Conservation (phyloP, 2,113 vertebrate genomes). For the Dryoscopus gambensis region DNA sequence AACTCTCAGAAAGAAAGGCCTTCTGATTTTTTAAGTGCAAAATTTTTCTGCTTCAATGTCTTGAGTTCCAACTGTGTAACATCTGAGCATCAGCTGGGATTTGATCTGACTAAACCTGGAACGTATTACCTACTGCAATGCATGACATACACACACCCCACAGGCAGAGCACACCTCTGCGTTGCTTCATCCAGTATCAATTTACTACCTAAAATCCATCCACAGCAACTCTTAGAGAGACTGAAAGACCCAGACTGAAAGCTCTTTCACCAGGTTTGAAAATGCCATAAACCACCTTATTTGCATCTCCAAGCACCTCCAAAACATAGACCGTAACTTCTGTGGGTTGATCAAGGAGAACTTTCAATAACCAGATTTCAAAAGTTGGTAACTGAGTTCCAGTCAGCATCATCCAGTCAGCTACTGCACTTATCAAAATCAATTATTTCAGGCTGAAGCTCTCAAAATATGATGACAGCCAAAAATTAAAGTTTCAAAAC, state of each 20-base stretch:
- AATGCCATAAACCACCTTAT: not conserved
- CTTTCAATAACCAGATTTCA: not conserved
- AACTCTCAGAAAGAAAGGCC: not conserved
- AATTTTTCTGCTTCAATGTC: not conserved
- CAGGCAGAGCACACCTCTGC: not conserved
- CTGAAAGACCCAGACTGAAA: not conserved
- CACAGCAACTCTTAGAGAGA: not conserved
- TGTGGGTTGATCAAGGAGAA: not conserved
- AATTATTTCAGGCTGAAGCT: not conserved
- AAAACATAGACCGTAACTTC: not conserved
- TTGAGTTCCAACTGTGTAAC: not conserved
- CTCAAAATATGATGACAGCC: not conserved
- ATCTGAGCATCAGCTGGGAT: not conserved
- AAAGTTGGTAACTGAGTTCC: not conserved
- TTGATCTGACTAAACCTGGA: not conserved
- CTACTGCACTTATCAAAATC: not conserved
- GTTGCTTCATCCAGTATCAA: not conserved
- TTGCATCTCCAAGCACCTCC: not conserved
- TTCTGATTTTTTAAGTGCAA: not conserved
- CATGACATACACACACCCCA: not conserved
- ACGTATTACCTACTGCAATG: not conserved
- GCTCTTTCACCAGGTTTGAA: not conserved
- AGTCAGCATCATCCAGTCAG: not conserved
- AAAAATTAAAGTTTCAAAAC: not conserved
- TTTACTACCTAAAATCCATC: not conserved